These are phyloP conservation scores for Drosophila serrata DNA, from an alignment of 1,140 invertebrate genomes.

Conservation along the genomic window DNA sequence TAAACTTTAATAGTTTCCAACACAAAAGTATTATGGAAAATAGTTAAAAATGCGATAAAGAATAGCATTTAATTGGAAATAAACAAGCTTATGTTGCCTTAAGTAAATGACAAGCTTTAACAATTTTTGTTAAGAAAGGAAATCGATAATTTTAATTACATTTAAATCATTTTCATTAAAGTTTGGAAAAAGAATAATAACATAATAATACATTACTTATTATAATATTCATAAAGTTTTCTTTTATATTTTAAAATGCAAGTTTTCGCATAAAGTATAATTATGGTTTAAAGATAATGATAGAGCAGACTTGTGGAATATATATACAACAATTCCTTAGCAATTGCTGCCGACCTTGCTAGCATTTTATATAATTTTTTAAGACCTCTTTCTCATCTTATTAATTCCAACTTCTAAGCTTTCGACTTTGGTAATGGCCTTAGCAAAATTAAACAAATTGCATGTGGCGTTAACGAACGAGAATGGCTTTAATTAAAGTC, in stretches of 20 bases:
- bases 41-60: background rate
- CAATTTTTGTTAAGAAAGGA: background rate
- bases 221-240: too few relatives aligned
- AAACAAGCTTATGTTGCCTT: background rate
- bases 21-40: constrained; percentile 11
- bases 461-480: constrained; percentile 51
- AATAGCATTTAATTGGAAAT: background rate
- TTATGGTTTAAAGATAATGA: too few relatives aligned
- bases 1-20: constrained; percentile 11
- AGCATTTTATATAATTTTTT: background rate
- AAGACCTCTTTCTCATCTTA: background rate
- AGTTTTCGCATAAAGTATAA: too few relatives aligned
- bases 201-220: too few relatives aligned
- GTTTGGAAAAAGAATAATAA: too few relatives aligned
- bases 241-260: too few relatives aligned
- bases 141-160: background rate
- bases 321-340: too few relatives aligned
- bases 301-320: too few relatives aligned
- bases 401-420: background rate
- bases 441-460: constrained; percentile 41
- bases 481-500: constrained; percentile 70
- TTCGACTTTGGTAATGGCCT: background rate
- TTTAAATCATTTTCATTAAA: too few relatives aligned
- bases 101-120: background rate
- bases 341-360: background rate